Conservation (phyloP, 2,888 invertebrate species). For the Protodeltote pygarga region DNA sequence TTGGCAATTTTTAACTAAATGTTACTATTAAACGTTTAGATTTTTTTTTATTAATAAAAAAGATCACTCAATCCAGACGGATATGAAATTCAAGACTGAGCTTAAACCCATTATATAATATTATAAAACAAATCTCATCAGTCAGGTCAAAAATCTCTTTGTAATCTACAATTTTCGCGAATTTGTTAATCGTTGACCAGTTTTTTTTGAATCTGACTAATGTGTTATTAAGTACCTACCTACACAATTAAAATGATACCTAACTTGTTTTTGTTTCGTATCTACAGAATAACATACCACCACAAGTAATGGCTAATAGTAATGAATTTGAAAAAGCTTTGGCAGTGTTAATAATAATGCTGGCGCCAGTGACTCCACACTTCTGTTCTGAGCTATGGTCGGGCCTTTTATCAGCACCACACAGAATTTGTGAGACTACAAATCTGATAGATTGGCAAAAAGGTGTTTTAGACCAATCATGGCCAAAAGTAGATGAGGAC, state of each 20-base stretch:
- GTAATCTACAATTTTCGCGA: too few species aligned
- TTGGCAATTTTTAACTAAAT: too few species aligned
- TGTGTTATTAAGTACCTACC: too few species aligned
- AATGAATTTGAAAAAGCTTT: constrained; percentile 92
- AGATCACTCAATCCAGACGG: too few species aligned
- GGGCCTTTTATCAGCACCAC: constrained; percentile 89
- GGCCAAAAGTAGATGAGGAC: constrained; percentile 91
- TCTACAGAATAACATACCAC: constrained; percentile 87
- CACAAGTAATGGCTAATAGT: constrained; percentile 88
- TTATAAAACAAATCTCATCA: too few species aligned
- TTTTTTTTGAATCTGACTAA: background rate
- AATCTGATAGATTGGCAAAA: constrained; percentile 89
- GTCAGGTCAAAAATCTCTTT: too few species aligned
- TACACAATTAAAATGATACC: too few species aligned
- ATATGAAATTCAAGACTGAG: too few species aligned
- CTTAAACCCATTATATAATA: too few species aligned
- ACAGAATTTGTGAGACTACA: constrained; percentile 79
- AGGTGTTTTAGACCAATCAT: constrained; percentile 91
- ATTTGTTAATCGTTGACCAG: too few species aligned
- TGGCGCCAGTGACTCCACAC: constrained; percentile 96
- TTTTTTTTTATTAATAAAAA: too few species aligned
- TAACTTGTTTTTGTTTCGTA: constrained; percentile 15
- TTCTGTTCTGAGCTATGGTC: constrained; percentile 97
- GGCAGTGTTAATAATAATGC: constrained; percentile 92
- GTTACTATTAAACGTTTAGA: too few species aligned